Base-by-base conservation (phyloP, 2,888 invertebrate genomes). In the Calliopum simillimum region DNA sequence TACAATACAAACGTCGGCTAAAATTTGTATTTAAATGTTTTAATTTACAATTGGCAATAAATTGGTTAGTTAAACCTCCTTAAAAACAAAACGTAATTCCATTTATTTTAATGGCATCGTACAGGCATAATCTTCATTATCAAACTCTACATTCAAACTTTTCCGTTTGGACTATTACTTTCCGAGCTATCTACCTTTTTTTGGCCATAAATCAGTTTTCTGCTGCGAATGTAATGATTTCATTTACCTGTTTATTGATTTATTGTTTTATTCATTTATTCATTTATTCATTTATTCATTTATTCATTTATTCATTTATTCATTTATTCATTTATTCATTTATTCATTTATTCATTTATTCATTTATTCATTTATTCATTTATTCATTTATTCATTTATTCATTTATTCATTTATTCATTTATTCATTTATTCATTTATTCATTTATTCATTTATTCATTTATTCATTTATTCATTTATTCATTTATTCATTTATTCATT, bases 221-320 rank as follows among this genome's bases (percentile, higher is more conserved):
- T n/a, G n/a, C n/a, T n/a, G n/a, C n/a, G n/a, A n/a, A n/a, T n/a
- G n/a, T n/a, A n/a, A n/a, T n/a, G n/a, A n/a, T 4, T 47, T 47
- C 47, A 47, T 47, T 47, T 47, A 47, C 3, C n/a, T n/a, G n/a
- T 47, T 47, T 47, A 47, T 47, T 47, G 14, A 47, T 47, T 47
- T 47, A 47, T 47, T 47, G 2, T n/a, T 4, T 47, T 47, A 47
- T 47, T 47, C 47, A 47, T 47, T 47, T 47, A 47, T 47, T 47
- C 47, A 47, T 47, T 47, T 47, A 47, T 47, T 47, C 47, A 47
- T 47, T 47, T 47, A 47, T 47, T 47, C 47, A 47, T 47, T 47
- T 47, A 47, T 47, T 47, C 47, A 47, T 47, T 3, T 47, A 47
- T 47, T 47, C 47, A 47, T 47, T 47, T 47, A 47, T 47, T 47